Evolutionary conservation across 2,888 invertebrate genomes (phyloP), one percentile per base, ranked within the genome.

Genomic region (Napeogenes inachia): DNA sequence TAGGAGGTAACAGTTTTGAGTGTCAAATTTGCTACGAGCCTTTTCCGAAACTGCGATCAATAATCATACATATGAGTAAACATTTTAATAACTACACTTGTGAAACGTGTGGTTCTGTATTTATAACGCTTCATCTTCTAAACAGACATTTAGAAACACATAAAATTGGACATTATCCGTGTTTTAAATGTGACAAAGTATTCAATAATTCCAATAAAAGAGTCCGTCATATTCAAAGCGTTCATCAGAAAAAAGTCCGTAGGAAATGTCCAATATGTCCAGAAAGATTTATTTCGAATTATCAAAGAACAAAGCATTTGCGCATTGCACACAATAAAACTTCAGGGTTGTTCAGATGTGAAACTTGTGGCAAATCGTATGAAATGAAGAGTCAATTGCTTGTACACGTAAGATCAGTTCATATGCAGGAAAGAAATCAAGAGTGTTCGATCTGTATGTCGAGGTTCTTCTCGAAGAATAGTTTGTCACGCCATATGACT

Each of bases 401-500:
- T 0, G 66, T 82, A 0, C 89, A 89, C 57, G 80, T 83, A 12
- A 70, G 86, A 56, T 82, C 82, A 0, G 86, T 87, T 0, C 89
- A 88, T 55, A 70, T 85, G 59, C 85, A 85, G 65, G 89, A 88
- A 59, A 73, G 81, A 35, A 87, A 87, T 63, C 76, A 83, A 2
- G 84, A 85, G 59, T 88, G 89, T 64, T 65, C 67, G 0, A 65
- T 84, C 2, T 89, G 89, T 59, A 77, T 78, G 61, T 77, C 82
- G 0, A 75, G 84, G 60, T 89, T 88, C 66, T 87, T 86, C 65
- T 80, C 84, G 0, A 87, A 84, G 61, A 80, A 82, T 56, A 77
- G 84, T 58, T 75, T 92, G 1, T 84, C 87, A 0, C 81, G 89
- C 13, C 92, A 92, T 53, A 90, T 91, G 89, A 70, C 87, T 4